phyloP scores from a whole-genome alignment of 2,113 vertebrate genomes.

The Pyxicephalus adspersus region DNA sequence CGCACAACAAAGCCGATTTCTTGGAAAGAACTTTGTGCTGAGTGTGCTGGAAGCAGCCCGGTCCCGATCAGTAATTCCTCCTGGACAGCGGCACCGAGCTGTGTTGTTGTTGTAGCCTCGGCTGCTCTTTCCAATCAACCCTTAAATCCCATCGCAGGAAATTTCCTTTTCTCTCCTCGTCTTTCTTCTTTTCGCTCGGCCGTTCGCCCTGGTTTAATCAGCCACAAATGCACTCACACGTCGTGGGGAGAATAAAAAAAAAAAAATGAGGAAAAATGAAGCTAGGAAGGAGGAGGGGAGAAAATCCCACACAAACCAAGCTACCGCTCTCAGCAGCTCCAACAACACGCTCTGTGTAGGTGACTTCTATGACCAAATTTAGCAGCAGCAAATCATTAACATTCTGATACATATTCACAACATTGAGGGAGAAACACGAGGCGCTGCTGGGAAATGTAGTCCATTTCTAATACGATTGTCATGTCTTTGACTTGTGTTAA shows the following conservation, averaged over 20 bases:
- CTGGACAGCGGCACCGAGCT: neutral
- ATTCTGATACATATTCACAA: constrained; percentile 86
- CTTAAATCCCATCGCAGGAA: constrained; percentile 26
- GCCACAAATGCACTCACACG: neutral
- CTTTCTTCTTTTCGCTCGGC: neutral
- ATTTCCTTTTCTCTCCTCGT: neutral
- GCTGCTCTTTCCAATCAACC: constrained; percentile 22
- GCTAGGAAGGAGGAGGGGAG: constrained; percentile 24
- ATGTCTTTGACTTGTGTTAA: rapidly evolving
- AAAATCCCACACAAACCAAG: constrained; percentile 59
- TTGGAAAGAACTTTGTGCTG: constrained; percentile 25
- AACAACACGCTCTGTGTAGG: constrained; percentile 75
- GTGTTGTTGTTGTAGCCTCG: constrained; percentile 8
- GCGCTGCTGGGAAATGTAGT: constrained; percentile 74
- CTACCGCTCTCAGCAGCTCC: constrained; percentile 69
- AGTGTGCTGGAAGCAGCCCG: neutral
- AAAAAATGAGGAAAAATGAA: neutral
- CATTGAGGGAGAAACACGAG: constrained; percentile 54
- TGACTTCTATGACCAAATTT: constrained; percentile 86
- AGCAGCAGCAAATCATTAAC: constrained; percentile 80
- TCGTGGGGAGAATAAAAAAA: neutral
- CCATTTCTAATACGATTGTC: rapidly evolving
- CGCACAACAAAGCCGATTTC: constrained; percentile 26
- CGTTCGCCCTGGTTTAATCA: neutral
- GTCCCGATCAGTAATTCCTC: constrained; percentile 3